Evolutionary conservation across 2,797 vertebrate species (phyloP), one percentile per base, ranked within the genome.

Genomic region (Lepus townsendii): DNA sequence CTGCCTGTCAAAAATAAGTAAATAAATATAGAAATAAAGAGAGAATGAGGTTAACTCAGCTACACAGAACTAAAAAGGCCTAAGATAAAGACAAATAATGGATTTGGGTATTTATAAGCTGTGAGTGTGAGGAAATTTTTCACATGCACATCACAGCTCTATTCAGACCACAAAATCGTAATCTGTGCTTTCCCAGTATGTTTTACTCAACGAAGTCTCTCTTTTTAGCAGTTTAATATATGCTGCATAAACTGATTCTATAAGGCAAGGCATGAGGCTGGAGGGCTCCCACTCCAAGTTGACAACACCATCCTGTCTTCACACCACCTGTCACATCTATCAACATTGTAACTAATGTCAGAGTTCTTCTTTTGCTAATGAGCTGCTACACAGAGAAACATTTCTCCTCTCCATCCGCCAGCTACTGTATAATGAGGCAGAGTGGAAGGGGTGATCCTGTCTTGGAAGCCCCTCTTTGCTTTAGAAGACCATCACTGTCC

Each of bases 311-410:
- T 96, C 97, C 96, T 95, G 96, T 95, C 97, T 98, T 98, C 97
- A 94, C 96, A 95, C 97, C 85, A 93, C 97, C 97, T 97, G 97
- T 97, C 97, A 97, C 11, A 75, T 97, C 97, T 94, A 97, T 97
- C 98, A 98, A 97, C 98, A 97, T 98, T 97, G 97, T 97, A 97
- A 97, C 98, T 98, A 98, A 98, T 97, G 98, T 98, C 98, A 98
- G 96, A 98, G 96, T 95, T 97, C 97, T 97, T 97, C 97, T 97
- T 97, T 96, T 97, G 96, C 97, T 98, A 98, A 98, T 97, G 98
- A 98, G 98, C 97, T 96, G 97, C 97, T 95, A 88, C 93, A 85
- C 95, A 68, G 97, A 96, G 97, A 92, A 80, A 47, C 92, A 87
- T 96, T 96, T 95, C 97, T 97, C 96, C 95, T 97, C 97, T 96